These are phyloP conservation scores for Lophotis ruficrista DNA, from an alignment of 2,113 vertebrate species.

Conservation along the genomic window DNA sequence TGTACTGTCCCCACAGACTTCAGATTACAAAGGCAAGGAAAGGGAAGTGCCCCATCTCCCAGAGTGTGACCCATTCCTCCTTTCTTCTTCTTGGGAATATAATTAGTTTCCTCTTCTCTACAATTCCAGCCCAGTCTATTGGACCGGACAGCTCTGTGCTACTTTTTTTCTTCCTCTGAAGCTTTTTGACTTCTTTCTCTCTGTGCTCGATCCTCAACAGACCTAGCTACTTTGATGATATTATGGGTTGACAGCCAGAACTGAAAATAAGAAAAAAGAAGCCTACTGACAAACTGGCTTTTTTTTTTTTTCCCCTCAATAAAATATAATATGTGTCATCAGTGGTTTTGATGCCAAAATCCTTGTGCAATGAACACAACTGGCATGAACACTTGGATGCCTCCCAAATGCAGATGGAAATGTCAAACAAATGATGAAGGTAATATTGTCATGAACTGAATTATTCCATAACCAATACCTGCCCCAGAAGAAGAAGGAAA, in stretches of 20 bases:
- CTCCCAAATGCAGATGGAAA: constrained; percentile 70
- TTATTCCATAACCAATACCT: constrained; percentile 52
- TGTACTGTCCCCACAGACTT: not conserved
- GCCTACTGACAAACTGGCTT: constrained; percentile 29
- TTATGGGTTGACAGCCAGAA: constrained; percentile 59
- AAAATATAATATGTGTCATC: constrained; percentile 50
- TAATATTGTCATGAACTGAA: constrained; percentile 66
- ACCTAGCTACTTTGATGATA: constrained; percentile 60
- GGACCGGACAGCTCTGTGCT: not conserved
- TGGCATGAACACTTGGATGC: constrained; percentile 59
- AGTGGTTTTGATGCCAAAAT: constrained; percentile 63
- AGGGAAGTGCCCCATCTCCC: not conserved
- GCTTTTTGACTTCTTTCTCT: constrained; percentile 23
- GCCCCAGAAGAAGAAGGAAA: constrained; percentile 3
- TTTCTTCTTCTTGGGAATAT: constrained; percentile 11
- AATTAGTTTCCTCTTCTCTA: constrained; percentile 3
- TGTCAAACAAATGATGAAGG: constrained; percentile 70
- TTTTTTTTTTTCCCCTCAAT: not conserved
- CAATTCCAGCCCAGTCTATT: not conserved
- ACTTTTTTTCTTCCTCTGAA: constrained; percentile 21
- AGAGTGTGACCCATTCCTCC: not conserved
- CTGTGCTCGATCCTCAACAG: constrained; percentile 25
- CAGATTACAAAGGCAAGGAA: constrained; percentile 1
- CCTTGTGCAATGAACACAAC: constrained; percentile 70
- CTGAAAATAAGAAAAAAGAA: constrained; percentile 40